These are phyloP conservation scores for Pandemis heparana DNA, from an alignment of 2,888 invertebrate genomes.

Conservation along the genomic window DNA sequence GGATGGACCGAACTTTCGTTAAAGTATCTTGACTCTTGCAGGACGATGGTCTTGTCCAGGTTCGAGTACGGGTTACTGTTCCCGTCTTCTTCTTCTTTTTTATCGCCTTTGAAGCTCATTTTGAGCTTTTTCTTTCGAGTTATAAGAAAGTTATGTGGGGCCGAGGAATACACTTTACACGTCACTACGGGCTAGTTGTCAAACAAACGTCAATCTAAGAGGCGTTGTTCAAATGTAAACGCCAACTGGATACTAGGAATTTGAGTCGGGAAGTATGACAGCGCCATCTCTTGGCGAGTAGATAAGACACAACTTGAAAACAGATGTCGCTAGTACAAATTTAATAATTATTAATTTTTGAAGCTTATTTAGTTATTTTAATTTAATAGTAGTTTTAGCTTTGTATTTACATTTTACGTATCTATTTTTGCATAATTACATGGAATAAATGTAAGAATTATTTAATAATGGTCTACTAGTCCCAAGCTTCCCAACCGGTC, in stretches of 20 bases:
- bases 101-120: conserved; percentile 95
- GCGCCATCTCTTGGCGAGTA: not conserved
- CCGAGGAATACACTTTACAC: conserved; percentile 78
- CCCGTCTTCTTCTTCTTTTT: conserved; percentile 98
- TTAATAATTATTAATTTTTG: too few species aligned
- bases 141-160: conserved; percentile 72
- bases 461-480: too few species aligned
- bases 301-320: not conserved
- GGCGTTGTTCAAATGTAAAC: not conserved
- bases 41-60: conserved; percentile 97
- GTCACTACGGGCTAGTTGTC: conserved; percentile 59
- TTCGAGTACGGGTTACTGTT: conserved; percentile 95
- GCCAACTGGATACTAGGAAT: not conserved
- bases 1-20: conserved; percentile 99
- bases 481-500: too few species aligned
- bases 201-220: conserved; percentile 21
- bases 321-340: not conserved
- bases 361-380: too few species aligned
- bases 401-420: too few species aligned
- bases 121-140: conserved; percentile 72
- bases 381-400: too few species aligned
- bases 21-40: conserved; percentile 98
- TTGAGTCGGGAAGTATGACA: not conserved
- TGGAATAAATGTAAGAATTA: too few species aligned
- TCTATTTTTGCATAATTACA: too few species aligned